Evolutionary conservation across 2,888 invertebrate species (phyloP).

Genomic region (Ephialtes manifestator): DNA sequence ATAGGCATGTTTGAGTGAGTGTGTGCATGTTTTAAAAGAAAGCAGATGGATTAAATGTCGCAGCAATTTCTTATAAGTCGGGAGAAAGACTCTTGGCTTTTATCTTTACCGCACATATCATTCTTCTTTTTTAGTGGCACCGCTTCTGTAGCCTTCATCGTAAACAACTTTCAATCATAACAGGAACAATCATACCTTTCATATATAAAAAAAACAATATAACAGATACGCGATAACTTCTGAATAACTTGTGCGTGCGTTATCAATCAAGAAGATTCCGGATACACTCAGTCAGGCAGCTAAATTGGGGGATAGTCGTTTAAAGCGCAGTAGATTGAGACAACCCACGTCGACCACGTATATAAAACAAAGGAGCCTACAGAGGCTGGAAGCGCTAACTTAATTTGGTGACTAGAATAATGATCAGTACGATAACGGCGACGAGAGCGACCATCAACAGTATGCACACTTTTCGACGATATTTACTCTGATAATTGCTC

Average conservation of each 20-base stretch:
- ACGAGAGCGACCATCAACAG: conserved; percentile 90
- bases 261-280: conserved; percentile 52
- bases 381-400: conserved; percentile 82
- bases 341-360: conserved; percentile 78
- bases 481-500: conserved; percentile 92
- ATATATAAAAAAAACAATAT: conserved; percentile 37
- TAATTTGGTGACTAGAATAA: conserved; percentile 87
- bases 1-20: conserved; percentile 29
- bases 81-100: conserved; percentile 15
- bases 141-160: conserved; percentile 33
- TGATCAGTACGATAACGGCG: conserved; percentile 90
- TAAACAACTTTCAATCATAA: conserved; percentile 47
- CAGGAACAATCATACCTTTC: conserved; percentile 48
- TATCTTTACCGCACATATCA: conserved; percentile 35
- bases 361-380: conserved; percentile 70
- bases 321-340: conserved; percentile 75
- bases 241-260: conserved; percentile 64
- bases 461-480: conserved; percentile 91
- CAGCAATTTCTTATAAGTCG: conserved; percentile 12
- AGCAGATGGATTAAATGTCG: conserved; percentile 22
- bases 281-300: conserved; percentile 21
- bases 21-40: conserved; percentile 36
- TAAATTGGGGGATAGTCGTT: conserved; percentile 46
- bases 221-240: conserved; percentile 47
- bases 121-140: conserved; percentile 41